Base-by-base conservation (phyloP, 2,113 vertebrate species). In the Thinocorus orbignyianus region DNA sequence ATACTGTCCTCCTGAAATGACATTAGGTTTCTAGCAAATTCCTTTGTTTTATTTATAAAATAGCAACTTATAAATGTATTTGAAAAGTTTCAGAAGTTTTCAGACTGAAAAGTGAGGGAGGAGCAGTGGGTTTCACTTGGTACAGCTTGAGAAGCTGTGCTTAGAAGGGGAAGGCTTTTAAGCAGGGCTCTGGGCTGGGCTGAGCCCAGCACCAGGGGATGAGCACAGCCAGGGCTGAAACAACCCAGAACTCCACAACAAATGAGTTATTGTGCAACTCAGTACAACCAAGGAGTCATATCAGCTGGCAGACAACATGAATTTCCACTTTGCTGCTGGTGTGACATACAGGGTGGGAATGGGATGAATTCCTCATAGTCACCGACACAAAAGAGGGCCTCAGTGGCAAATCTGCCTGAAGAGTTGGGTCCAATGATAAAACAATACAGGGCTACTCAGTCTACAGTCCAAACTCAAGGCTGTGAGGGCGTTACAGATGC, bases 231-330 rank as follows among this genome's bases (percentile, higher is more conserved):
- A 12, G 1, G 1, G 35, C 65, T 64, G 48, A 65, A 81, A 46
- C 33, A 71, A 48, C 48, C 13, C 70, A 72, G 30, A 41, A 10
- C 26, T 41, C 25, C 52, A 57, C 44, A 83, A 48, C 33, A 78
- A 76, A 26, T 2, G 2, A 92, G 31, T 33, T 10, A 30, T 31
- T 76, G 9, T 41, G 37, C n/a, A 60, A 61, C 49, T 69, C 49
- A 65, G 1, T 41, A 52, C 28, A 89, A 49, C 6, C 24, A 60
- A 55, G 25, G 22, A 76, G 48, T 5, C 2, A 0, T 33, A 76
- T 61, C 74, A 76, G 17, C 54, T 57, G 0, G 0, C 28, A 58
- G 46, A 41, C 0, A 1, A 54, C 28, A 46, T 35, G 35, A 62
- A 61, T 69, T 93, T 90, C 55, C 8, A 70, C 17, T 60, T 86